Base-by-base conservation (phyloP, 2,888 invertebrate genomes). In the Caenorhabditis becei region DNA sequence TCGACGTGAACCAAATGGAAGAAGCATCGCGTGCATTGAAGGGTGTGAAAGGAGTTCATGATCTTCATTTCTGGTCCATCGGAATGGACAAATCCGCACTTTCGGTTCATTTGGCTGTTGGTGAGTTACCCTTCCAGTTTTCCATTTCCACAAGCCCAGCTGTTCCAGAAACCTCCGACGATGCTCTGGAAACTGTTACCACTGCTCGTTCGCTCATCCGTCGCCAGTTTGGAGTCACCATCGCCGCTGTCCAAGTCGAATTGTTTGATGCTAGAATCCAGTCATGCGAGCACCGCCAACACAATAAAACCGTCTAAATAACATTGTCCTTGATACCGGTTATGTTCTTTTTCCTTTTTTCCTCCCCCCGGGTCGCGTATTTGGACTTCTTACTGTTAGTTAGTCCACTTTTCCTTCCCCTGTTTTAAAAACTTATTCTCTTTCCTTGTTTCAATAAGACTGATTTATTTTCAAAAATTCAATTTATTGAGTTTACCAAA, bases 71-170 rank as follows among this genome's bases (percentile, higher is more conserved):
- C 92, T 98, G 98, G 98, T 97, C 97, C 24, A 93, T 99, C 26
- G 97, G 97, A 83, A 94, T 97, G 90, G 96, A 97, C 93, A 97
- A 97, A 93, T 95, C 95, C 23, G 97, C 98, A 20, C 93, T 98
- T 82, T 95, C 97, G n/a, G 97, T 97, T n/a, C 98, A 99, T 93
- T 93, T 99, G 81, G 98, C 96, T 61, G 95, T 97, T 88, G 94
- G 97, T 97, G 92, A 94, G 83, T 78, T 20, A 10, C 44, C 4
- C 32, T 32, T 4, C 10, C 4, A 4, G 32, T 4, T 41, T 41
- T 59, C 28, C n/a, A 56, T 56, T 58, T 2, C 24, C 37, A 16
- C 16, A 56, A 16, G 7, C 28, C 14, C 41, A 2, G 14, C n/a
- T 28, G 37, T 79, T 88, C 59, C 82, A 89, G 85, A 85, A 62